Percentiles rank a stretch among this genome's conserved stretches.
Evolutionary conservation across 1,140 invertebrate genomes (phyloP).

Genomic region (Holcopasites calliopsidis): DNA sequence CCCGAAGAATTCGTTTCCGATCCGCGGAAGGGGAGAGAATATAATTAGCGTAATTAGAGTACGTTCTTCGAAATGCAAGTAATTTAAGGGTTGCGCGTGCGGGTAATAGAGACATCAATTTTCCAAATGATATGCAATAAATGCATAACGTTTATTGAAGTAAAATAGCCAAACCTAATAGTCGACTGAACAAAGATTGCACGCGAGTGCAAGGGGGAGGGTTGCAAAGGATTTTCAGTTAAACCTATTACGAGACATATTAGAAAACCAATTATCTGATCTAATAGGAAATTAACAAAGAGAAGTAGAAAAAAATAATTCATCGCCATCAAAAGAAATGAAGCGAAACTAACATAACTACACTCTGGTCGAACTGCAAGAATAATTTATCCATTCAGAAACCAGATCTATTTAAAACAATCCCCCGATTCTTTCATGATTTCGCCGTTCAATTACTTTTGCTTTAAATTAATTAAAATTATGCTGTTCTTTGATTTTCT

Average conservation of each 20-base stretch:
- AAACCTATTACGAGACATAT: neutral
- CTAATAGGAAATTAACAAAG: neutral
- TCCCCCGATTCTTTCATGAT: too few relatives aligned
- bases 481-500: too few relatives aligned
- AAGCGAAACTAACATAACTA: too few relatives aligned
- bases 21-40: neutral
- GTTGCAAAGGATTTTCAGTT: neutral
- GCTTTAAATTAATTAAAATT: too few relatives aligned
- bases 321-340: too few relatives aligned
- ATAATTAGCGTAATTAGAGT: neutral
- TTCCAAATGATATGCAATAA: neutral
- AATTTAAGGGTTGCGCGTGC: conserved; percentile 5
- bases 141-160: neutral
- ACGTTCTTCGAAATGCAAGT: conserved; percentile 2
- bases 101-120: neutral
- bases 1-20: neutral
- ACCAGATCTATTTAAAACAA: too few relatives aligned
- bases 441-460: too few relatives aligned
- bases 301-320: neutral
- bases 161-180: neutral
- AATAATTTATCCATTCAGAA: too few relatives aligned
- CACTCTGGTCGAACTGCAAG: too few relatives aligned
- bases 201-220: neutral
- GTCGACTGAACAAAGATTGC: neutral
- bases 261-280: neutral